phyloP scores from a whole-genome alignment of 1,140 invertebrate genomes.

The Meloidogyne floridensis region DNA sequence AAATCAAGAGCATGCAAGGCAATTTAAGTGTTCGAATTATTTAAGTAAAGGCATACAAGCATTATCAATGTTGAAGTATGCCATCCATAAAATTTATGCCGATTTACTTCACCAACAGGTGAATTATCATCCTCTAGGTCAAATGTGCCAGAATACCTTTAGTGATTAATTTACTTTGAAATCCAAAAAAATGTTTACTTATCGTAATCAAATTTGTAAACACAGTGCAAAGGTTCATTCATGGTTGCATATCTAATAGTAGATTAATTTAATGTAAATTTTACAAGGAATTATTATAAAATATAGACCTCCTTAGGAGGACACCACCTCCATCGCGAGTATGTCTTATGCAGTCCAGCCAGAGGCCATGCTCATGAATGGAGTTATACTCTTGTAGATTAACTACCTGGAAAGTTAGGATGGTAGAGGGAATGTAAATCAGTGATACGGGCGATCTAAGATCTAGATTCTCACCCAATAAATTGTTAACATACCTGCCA shows the following conservation, averaged over 20 bases:
- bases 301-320: conserved; percentile 54
- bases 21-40: neutral
- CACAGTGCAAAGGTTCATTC: conserved; percentile 63
- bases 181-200: conserved; percentile 31
- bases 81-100: conserved; percentile 66
- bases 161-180: neutral
- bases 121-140: conserved; percentile 65
- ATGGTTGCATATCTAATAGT: conserved; percentile 60
- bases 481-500: conserved; percentile 49
- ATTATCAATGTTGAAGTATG: conserved; percentile 64
- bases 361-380: conserved; percentile 64
- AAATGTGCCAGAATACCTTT: conserved; percentile 63
- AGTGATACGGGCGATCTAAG: neutral
- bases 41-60: conserved; percentile 24
- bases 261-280: neutral
- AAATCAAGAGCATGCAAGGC: neutral
- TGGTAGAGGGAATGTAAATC: conserved; percentile 4
- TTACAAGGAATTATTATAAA: neutral
- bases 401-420: conserved; percentile 37
- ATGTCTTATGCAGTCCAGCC: conserved; percentile 63
- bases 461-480: neutral
- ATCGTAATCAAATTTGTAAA: conserved; percentile 66
- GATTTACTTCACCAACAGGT: conserved; percentile 65
- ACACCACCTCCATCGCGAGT: conserved; percentile 61
- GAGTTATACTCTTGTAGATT: conserved; percentile 64